Evolutionary conservation across 2,888 invertebrate species (phyloP).

Genomic region (Synergus laeviventris): DNA sequence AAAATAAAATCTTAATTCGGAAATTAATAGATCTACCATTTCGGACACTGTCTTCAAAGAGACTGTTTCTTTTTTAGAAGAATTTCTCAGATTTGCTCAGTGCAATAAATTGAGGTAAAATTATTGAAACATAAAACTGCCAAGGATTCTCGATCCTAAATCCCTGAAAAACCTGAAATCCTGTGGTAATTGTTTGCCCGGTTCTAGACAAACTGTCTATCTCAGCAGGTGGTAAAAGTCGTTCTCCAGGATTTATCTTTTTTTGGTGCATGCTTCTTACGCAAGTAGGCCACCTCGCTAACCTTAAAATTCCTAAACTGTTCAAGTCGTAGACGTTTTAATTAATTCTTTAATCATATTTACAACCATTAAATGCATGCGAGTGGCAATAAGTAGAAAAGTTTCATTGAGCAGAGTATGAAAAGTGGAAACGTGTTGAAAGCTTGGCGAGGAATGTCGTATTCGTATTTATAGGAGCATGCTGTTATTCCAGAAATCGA

Average conservation of each 20-base stretch:
- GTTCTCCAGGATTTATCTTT: constrained; percentile 24
- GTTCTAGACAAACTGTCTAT: constrained; percentile 40
- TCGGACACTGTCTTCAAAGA: neutral
- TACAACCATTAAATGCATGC: constrained; percentile 6
- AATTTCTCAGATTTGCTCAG: constrained; percentile 16
- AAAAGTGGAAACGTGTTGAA: constrained; percentile 9
- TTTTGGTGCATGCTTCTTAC: neutral
- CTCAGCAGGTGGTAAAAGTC: constrained; percentile 39
- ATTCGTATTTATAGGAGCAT: constrained; percentile 1
- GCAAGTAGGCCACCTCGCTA: constrained; percentile 11
- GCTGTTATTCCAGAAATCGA: constrained; percentile 9
- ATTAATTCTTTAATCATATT: neutral
- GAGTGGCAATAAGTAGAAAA: constrained; percentile 3
- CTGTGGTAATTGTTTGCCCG: constrained; percentile 15
- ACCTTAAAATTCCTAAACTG: neutral
- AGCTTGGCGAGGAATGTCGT: constrained; percentile 14
- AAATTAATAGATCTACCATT: neutral
- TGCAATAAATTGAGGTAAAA: constrained; percentile 33
- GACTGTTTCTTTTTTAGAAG: neutral
- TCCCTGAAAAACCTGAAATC: constrained; percentile 35
- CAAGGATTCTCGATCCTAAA: constrained; percentile 2
- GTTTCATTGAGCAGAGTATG: neutral
- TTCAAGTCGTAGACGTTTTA: neutral
- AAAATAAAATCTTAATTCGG: too few relatives aligned
- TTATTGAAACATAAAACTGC: constrained; percentile 23